Evolutionary conservation across 2,888 invertebrate species (phyloP), one percentile per base, ranked within the genome.

Genomic region (Pammene fasciana): DNA sequence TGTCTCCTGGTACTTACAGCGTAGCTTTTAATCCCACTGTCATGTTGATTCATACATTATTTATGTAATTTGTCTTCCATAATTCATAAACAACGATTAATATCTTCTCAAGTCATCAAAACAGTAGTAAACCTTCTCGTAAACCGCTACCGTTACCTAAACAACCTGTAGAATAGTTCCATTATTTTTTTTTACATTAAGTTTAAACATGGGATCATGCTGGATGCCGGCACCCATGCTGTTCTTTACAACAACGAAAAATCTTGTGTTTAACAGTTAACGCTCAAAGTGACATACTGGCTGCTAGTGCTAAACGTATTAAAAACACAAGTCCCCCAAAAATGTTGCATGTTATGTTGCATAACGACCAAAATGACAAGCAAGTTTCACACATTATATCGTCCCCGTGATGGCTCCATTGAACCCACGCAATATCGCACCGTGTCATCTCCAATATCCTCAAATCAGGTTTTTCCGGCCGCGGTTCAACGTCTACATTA

Each of bases 401-500:
- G 50, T 41, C 62, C 18, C 26, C 41, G 36, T 56, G 65, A 56
- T 57, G 36, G 48, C 56, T 48, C 56, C 46, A 62, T 62, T 62
- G 52, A 62, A 62, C 62, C 48, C 52, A 62, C 52, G 59, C 59
- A 60, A 14, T 60, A 52, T 67, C 57, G 57, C 65, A 43, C 26
- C 50, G 43, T 18, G 43, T 43, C 34, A 45, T 56, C 61, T 59
- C 16, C 60, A 64, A 67, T 71, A 68, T 71, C 74, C 74, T 75
- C 73, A 76, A 80, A 84, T 82, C 81, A 78, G 78, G 81, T 76
- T 82, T 80, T 86, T 88, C 89, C 87, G 86, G 82, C 76, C 79
- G 74, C 81, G 82, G 86, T 86, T 88, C 86, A 86, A 86, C 85
- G 85, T 87, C 85, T 85, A 85, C 78, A 87, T 90, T 89, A 90